Evolutionary conservation across 2,113 vertebrate genomes (phyloP).

Genomic region (Chrysemys picta): DNA sequence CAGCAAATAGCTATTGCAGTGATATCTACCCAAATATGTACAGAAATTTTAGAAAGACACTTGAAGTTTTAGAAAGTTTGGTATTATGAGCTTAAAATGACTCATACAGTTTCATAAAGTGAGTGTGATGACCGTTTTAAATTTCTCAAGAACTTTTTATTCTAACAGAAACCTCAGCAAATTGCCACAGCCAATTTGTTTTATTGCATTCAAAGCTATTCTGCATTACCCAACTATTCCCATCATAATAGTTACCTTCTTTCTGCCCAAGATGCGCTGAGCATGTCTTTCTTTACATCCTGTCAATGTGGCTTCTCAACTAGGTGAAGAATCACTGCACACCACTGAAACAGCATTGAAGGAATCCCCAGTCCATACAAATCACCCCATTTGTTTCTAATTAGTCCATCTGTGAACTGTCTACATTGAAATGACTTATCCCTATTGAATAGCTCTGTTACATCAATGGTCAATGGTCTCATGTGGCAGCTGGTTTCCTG

Average conservation of each 20-base stretch:
- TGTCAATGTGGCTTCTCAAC: background rate
- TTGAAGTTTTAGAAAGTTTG: background rate
- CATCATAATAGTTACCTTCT: background rate
- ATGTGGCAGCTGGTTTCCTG: background rate
- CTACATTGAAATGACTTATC: background rate
- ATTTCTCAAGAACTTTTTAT: background rate
- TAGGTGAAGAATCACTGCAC: background rate
- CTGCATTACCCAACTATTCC: background rate
- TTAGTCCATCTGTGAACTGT: background rate
- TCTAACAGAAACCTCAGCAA: background rate
- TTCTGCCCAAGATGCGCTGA: background rate
- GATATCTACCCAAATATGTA: background rate
- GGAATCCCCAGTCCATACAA: background rate
- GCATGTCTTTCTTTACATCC: background rate
- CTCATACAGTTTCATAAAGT: background rate
- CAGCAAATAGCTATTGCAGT: background rate
- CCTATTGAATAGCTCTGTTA: background rate
- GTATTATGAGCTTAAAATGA: background rate
- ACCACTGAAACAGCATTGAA: background rate
- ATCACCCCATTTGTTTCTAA: background rate
- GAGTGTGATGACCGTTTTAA: background rate
- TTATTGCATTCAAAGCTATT: background rate
- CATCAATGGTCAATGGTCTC: background rate
- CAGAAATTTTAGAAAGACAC: background rate
- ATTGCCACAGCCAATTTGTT: background rate